phyloP scores from a whole-genome alignment of 2,113 vertebrate species.

The Corythornis vintsioides region DNA sequence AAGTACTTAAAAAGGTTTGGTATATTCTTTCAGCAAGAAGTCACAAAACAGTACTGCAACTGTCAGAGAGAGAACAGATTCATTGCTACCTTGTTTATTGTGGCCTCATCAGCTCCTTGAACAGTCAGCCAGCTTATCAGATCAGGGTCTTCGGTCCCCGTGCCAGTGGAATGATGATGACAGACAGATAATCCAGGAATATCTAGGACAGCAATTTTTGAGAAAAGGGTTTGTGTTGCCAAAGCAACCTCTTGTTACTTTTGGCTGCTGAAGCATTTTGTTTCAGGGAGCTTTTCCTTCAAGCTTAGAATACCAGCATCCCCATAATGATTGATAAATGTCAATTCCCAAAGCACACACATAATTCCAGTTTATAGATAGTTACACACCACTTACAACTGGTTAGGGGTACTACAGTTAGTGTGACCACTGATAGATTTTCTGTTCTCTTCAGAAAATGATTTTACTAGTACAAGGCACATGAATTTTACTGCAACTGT shows the following conservation, averaged over 20 bases:
- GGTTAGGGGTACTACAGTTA: not conserved
- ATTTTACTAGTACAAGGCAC: not conserved
- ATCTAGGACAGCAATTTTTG: constrained; percentile 71
- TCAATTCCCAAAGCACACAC: not conserved
- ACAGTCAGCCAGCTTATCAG: constrained; percentile 86
- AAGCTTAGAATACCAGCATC: not conserved
- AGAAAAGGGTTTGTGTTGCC: not conserved
- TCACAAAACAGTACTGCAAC: not conserved
- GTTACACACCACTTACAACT: not conserved
- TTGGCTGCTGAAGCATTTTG: not conserved
- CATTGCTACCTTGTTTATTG: constrained; percentile 85
- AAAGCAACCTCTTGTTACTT: constrained; percentile 12
- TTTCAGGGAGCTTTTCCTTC: not conserved
- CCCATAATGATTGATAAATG: not conserved
- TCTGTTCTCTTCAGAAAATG: not conserved
- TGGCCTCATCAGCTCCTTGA: constrained; percentile 87
- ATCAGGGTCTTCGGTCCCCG: constrained; percentile 76
- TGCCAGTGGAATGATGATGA: constrained; percentile 51
- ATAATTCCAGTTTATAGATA: not conserved
- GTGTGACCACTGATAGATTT: not conserved
- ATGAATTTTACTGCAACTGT: not conserved
- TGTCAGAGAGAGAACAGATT: not conserved
- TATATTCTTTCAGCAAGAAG: not conserved
- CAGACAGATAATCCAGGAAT: constrained; percentile 68
- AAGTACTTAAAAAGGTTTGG: not conserved